phyloP scores from a whole-genome alignment of 2,888 invertebrate species.

The Pecten maximus region DNA sequence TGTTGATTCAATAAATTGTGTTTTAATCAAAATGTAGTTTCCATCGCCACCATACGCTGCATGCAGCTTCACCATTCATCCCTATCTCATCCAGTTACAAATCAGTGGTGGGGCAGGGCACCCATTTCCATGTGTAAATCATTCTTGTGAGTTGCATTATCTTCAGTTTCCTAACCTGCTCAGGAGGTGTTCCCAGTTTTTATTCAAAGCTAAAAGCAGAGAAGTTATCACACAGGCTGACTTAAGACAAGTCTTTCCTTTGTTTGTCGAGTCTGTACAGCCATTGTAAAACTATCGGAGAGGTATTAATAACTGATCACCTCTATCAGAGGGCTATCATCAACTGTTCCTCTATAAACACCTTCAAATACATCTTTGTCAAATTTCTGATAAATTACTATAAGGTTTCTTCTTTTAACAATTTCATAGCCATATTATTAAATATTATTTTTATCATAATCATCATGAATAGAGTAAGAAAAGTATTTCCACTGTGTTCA shows the following conservation, averaged over 20 bases:
- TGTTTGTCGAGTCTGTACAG: neutral
- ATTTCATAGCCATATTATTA: neutral
- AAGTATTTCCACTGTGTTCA: neutral
- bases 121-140: neutral
- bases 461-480: neutral
- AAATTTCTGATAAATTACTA: neutral
- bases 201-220: neutral
- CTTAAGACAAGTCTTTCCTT: neutral
- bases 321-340: neutral
- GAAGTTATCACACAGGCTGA: neutral
- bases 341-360: neutral
- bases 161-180: slow-evolving; percentile 6
- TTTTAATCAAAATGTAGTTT: slow-evolving; percentile 25
- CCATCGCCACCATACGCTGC: neutral
- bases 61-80: slow-evolving; percentile 7
- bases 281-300: neutral
- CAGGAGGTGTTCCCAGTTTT: neutral
- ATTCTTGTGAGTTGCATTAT: neutral
- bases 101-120: neutral
- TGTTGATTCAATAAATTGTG: slow-evolving; percentile 35
- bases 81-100: slow-evolving; percentile 13
- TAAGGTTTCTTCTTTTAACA: neutral
- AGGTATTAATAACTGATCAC: neutral
- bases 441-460: neutral
- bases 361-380: neutral